These are phyloP conservation scores for Petaurus breviceps DNA, from an alignment of 2,113 vertebrate genomes.

Conservation along the genomic window DNA sequence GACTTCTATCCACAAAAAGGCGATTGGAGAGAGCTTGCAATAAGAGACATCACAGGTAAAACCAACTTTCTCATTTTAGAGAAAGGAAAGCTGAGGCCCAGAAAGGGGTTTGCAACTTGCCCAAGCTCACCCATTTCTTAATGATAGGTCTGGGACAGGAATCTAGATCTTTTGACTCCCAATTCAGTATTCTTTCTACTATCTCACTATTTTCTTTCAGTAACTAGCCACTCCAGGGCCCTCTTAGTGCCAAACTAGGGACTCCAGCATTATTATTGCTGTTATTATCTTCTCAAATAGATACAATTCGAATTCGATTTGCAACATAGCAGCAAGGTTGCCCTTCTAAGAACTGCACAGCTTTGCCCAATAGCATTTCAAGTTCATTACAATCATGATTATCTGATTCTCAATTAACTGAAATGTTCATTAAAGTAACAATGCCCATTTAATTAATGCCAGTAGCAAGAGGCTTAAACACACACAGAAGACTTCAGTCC, in stretches of 20 bases:
- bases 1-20: not conserved
- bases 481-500: not conserved
- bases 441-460: slow-evolving; percentile 66
- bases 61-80: not conserved
- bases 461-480: slow-evolving; percentile 56
- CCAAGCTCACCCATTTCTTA: not conserved
- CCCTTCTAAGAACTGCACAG: slow-evolving; percentile 30
- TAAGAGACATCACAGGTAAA: not conserved
- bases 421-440: slow-evolving; percentile 76
- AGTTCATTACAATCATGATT: slow-evolving; percentile 75
- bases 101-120: not conserved
- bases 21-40: not conserved
- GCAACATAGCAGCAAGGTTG: slow-evolving; percentile 43
- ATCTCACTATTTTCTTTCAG: not conserved
- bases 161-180: not conserved
- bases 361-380: slow-evolving; percentile 68
- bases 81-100: not conserved
- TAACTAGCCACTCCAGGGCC: not conserved
- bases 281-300: slow-evolving; percentile 33
- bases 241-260: slow-evolving; percentile 13
- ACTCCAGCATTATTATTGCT: not conserved
- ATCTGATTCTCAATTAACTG: slow-evolving; percentile 72
- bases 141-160: not conserved
- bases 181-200: not conserved
- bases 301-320: slow-evolving; percentile 57